Evolutionary conservation across 1,140 invertebrate species (phyloP).

Genomic region (Drosophila paulistorum): DNA sequence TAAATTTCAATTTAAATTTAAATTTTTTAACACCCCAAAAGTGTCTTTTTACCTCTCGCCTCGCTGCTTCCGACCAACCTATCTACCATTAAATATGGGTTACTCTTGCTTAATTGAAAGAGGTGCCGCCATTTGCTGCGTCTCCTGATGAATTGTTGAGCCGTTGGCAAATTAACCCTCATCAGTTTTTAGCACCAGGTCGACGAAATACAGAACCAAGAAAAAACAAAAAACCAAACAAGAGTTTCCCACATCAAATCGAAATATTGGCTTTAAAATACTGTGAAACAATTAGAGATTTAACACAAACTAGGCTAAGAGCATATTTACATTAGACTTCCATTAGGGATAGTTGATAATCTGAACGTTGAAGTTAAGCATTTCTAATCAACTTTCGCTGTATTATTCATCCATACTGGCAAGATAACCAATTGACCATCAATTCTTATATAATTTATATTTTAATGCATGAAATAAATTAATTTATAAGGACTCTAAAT

Average conservation of each 20-base stretch:
- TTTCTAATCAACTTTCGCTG: no score
- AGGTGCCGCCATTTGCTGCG: slow-evolving; percentile 11
- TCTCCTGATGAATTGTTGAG: slow-evolving; percentile 52
- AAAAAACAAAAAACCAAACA: neutral
- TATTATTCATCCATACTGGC: no score
- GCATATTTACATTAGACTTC: no score
- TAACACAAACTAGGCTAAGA: neutral
- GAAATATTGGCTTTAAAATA: slow-evolving; percentile 7
- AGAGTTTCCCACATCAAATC: slow-evolving; percentile 5
- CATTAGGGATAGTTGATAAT: no score
- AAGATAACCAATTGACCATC: no score
- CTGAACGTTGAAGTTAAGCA: no score
- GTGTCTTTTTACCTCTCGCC: slow-evolving; percentile 11
- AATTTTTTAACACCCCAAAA: slow-evolving; percentile 63
- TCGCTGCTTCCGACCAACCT: neutral
- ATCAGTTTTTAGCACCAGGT: slow-evolving; percentile 48
- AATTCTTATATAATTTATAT: no score
- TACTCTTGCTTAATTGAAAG: slow-evolving; percentile 64
- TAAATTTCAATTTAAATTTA: slow-evolving; percentile 81
- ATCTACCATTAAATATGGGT: slow-evolving; percentile 35
- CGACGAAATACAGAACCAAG: neutral
- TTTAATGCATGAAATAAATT: no score
- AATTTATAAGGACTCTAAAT: no score
- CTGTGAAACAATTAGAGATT: neutral
- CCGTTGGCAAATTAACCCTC: slow-evolving; percentile 68